These are phyloP conservation scores for Sciurus carolinensis DNA, from an alignment of 2,797 vertebrate species.

Conservation along the genomic window DNA sequence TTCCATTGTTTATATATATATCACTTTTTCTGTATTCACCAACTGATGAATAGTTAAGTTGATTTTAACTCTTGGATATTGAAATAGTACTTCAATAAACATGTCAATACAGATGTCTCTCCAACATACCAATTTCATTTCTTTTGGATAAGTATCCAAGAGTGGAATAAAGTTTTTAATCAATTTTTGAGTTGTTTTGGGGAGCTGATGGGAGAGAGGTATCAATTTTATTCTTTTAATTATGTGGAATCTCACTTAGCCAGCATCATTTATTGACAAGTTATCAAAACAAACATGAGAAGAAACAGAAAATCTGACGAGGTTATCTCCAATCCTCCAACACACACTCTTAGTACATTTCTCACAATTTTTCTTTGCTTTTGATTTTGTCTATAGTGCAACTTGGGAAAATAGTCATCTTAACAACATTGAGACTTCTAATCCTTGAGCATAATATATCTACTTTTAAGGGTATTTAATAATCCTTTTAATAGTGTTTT, in stretches of 20 bases:
- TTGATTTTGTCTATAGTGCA: too few species aligned
- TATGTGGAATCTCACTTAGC: too few species aligned
- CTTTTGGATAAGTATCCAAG: not conserved
- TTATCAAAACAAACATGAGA: not conserved
- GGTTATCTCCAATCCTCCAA: not conserved
- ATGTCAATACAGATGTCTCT: not conserved
- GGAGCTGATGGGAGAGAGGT: not conserved
- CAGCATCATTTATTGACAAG: not conserved
- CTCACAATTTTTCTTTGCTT: not conserved
- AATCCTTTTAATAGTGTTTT: not conserved
- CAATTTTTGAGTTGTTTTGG: too few species aligned
- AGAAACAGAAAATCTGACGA: not conserved
- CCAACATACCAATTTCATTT: not conserved
- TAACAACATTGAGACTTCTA: not conserved
- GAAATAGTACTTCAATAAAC: not conserved
- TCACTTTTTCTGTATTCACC: not conserved
- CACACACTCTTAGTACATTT: not conserved
- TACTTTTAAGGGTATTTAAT: not conserved
- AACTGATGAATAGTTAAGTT: not conserved
- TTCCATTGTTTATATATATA: not conserved
- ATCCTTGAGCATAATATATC: not conserved
- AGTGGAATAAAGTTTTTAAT: not conserved
- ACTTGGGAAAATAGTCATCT: not conserved
- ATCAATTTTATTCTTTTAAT: not conserved
- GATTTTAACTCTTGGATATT: not conserved